Percentiles rank a stretch among this genome's conserved stretches.
These are phyloP conservation scores for Gymnorhina tibicen DNA, from an alignment of 2,113 vertebrate genomes.

Conservation along the genomic window DNA sequence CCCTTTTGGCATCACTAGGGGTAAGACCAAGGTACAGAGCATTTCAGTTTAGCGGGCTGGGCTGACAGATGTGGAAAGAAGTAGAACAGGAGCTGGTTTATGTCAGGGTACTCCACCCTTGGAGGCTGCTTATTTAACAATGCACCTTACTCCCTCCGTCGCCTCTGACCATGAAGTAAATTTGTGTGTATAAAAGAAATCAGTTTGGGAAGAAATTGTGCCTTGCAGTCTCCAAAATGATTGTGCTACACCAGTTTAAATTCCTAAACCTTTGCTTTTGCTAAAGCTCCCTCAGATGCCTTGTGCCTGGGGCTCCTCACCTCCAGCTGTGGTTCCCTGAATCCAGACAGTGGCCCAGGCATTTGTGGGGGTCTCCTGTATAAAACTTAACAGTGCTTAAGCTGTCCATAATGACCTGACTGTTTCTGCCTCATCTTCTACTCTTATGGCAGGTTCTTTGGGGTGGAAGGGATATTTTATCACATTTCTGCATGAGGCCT, in stretches of 20 bases:
- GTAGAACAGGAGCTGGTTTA: neutral
- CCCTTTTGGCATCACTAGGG: neutral
- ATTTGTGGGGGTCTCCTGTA: neutral
- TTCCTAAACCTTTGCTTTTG: neutral
- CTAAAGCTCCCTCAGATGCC: neutral
- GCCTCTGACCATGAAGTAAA: neutral
- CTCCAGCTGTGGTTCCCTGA: neutral
- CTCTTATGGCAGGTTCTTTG: neutral
- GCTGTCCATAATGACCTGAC: neutral
- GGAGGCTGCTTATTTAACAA: neutral
- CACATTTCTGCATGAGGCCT: neutral
- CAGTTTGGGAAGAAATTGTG: neutral
- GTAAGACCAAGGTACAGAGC: neutral
- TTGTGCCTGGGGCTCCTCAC: neutral
- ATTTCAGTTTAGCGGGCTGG: neutral
- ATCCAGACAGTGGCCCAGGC: accelerated
- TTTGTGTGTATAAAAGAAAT: neutral
- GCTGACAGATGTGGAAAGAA: neutral
- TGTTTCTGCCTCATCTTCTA: neutral
- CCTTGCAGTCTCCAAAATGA: neutral
- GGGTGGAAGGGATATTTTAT: neutral
- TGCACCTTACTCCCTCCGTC: accelerated
- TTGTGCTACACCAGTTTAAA: neutral
- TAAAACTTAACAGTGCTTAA: neutral
- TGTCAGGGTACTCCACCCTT: neutral